phyloP scores from a whole-genome alignment of 2,888 invertebrate species.

The Leucophenga maculata region DNA sequence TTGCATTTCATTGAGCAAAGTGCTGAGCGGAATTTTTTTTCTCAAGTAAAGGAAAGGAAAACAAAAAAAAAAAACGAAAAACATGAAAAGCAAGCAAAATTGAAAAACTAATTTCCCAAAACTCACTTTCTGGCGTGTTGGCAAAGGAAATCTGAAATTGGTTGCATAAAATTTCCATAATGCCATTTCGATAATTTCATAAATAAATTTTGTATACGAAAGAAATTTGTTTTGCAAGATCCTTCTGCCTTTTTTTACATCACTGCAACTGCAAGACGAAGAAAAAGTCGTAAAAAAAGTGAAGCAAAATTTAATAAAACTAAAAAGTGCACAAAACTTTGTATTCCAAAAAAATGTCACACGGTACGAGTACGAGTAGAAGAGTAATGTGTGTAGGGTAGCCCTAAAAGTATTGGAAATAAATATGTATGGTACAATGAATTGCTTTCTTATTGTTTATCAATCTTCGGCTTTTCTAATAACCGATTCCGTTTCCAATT shows the following conservation, averaged over 20 bases:
- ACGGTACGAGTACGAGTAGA: no score
- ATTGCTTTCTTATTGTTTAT: no score
- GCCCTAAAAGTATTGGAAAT: no score
- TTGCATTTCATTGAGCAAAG: not conserved
- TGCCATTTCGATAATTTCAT: slow-evolving; percentile 61
- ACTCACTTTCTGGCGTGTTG: not conserved
- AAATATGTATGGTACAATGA: no score
- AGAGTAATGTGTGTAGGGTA: no score
- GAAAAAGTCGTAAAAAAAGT: not conserved
- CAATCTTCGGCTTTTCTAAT: no score
- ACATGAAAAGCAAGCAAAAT: slow-evolving; percentile 12
- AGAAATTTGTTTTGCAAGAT: slow-evolving; percentile 14
- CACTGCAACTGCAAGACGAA: not conserved
- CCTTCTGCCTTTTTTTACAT: not conserved
- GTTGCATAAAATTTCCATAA: slow-evolving; percentile 63
- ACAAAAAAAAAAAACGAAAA: not conserved
- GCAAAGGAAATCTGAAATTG: slow-evolving; percentile 35
- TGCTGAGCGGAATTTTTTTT: not conserved
- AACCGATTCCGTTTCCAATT: no score
- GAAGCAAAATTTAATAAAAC: not conserved
- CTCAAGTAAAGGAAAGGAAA: not conserved
- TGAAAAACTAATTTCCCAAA: slow-evolving; percentile 23
- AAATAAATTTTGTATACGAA: slow-evolving; percentile 36
- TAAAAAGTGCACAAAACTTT: slow-evolving; percentile 3
- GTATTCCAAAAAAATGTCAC: not conserved